Percentiles rank a stretch among this genome's conserved stretches.
These are phyloP conservation scores for Bos taurus DNA, from an alignment of 2,113 vertebrate genomes.

Conservation along the genomic window DNA sequence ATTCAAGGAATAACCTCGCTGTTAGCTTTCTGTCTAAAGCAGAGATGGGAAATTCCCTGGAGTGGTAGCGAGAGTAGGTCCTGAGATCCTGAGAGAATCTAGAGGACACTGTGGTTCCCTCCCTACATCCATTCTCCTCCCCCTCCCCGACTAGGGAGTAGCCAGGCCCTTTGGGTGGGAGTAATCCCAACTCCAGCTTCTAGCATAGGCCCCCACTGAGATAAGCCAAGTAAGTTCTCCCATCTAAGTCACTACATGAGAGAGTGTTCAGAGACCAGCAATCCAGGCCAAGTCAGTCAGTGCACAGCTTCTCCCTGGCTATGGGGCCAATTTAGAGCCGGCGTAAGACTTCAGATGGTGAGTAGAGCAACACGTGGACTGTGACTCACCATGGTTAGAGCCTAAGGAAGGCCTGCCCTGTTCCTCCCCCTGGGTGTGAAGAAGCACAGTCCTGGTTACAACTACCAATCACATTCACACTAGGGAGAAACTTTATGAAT, in stretches of 20 bases:
- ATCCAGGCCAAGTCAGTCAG: neutral
- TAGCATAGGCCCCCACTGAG: neutral
- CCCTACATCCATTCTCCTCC: neutral
- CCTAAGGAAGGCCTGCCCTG: neutral
- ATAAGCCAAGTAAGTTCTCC: neutral
- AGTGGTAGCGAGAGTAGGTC: neutral
- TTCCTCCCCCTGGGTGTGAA: neutral
- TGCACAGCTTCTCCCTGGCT: neutral
- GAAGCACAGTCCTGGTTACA: neutral
- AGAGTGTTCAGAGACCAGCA: neutral
- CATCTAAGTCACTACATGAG: neutral
- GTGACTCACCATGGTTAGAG: neutral
- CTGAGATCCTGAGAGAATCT: neutral
- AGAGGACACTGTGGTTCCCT: neutral
- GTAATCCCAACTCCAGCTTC: neutral
- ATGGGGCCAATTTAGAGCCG: neutral
- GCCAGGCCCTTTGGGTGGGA: neutral
- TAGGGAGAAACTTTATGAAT: slow-evolving; percentile 69
- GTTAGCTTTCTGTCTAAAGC: neutral
- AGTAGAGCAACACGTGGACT: neutral
- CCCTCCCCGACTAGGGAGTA: neutral
- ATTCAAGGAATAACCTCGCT: neutral
- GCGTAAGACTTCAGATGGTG: neutral
- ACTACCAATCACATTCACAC: slow-evolving; percentile 18
- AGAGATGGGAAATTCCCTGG: neutral